These are phyloP conservation scores for Falco concolor DNA, from an alignment of 2,797 vertebrate genomes.

Conservation along the genomic window DNA sequence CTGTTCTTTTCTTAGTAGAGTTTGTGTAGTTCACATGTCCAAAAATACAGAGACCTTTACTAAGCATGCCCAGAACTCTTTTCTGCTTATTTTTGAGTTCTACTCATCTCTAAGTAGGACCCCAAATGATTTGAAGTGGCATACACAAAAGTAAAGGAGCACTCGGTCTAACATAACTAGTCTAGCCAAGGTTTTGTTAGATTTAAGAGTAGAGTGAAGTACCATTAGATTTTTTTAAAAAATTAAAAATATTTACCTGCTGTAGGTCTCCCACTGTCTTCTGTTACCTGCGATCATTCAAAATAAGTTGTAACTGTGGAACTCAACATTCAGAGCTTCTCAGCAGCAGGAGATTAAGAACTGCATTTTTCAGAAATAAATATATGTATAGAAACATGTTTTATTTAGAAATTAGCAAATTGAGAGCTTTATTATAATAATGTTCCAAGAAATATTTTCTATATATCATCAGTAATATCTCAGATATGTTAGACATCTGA, in stretches of 20 bases:
- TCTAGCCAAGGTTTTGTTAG: neutral
- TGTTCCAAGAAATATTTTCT: neutral
- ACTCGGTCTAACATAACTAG: neutral
- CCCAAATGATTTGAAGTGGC: neutral
- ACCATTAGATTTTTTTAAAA: neutral
- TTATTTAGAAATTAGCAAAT: neutral
- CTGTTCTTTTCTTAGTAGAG: neutral
- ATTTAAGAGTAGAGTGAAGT: neutral
- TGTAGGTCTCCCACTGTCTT: neutral
- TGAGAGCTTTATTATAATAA: neutral
- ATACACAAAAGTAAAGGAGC: neutral
- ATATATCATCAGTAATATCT: neutral
- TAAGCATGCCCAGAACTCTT: neutral
- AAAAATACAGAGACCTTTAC: neutral
- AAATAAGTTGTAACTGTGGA: neutral
- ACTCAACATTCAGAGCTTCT: neutral
- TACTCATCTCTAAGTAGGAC: neutral
- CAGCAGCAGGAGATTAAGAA: neutral
- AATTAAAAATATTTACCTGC: neutral
- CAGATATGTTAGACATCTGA: neutral
- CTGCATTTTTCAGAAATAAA: neutral
- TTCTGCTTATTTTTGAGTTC: neutral
- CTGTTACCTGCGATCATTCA: neutral
- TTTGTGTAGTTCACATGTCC: neutral
- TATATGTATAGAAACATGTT: neutral